These are phyloP conservation scores for Siniperca undulata DNA, from an alignment of 2,797 vertebrate genomes.

Conservation along the genomic window DNA sequence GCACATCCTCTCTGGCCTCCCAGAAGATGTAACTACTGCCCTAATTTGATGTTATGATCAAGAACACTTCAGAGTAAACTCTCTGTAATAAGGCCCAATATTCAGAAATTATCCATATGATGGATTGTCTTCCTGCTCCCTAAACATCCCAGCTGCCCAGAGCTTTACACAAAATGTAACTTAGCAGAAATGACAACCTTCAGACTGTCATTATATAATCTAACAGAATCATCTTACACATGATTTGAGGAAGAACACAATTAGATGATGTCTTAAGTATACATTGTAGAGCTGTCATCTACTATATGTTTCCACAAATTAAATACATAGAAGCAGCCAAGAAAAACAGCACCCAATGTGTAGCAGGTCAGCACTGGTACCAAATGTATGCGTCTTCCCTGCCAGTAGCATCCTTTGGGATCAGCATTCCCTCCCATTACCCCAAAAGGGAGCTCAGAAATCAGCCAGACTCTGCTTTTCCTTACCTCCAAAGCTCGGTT, in stretches of 20 bases:
- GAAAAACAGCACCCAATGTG: constrained; percentile 49
- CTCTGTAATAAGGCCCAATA: background rate
- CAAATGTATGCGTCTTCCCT: constrained; percentile 63
- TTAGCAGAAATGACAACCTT: constrained; percentile 18
- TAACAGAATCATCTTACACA: constrained; percentile 21
- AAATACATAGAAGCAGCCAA: constrained; percentile 36
- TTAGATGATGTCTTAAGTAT: constrained; percentile 22
- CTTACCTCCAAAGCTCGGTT: constrained; percentile 43
- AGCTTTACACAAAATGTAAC: constrained; percentile 16
- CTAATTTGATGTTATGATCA: constrained; percentile 8
- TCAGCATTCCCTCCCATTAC: constrained; percentile 39
- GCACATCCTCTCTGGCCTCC: background rate
- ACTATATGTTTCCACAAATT: constrained; percentile 29
- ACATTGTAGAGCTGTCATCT: constrained; percentile 33
- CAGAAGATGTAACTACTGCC: background rate
- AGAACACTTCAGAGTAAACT: background rate
- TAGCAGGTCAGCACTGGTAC: constrained; percentile 51
- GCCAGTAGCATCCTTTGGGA: constrained; percentile 68
- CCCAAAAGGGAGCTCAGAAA: constrained; percentile 40
- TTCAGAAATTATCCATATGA: constrained; percentile 22
- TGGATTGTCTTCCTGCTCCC: constrained; percentile 7
- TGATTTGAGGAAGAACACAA: constrained; percentile 21
- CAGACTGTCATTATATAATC: constrained; percentile 18
- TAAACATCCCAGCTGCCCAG: background rate
- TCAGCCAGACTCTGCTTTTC: constrained; percentile 38